Percentiles rank a stretch among this genome's conserved stretches.
phyloP scores from a whole-genome alignment of 2,797 vertebrate genomes.

The Columba guinea region DNA sequence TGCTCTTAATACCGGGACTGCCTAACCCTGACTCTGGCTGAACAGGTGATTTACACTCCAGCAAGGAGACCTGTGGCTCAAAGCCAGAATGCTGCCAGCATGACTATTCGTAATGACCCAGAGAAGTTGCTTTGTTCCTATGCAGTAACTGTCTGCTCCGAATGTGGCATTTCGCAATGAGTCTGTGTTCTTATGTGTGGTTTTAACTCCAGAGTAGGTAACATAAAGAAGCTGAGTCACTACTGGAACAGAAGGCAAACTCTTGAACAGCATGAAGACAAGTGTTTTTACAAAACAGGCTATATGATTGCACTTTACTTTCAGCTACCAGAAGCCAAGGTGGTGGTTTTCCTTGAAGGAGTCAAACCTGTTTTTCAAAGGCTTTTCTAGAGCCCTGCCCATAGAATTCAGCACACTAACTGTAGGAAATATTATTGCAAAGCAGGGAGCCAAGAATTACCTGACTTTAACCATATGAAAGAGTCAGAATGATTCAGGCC shows the following conservation, averaged over 20 bases:
- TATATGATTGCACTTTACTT: background rate
- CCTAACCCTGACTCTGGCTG: background rate
- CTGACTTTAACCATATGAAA: background rate
- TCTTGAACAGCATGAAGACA: background rate
- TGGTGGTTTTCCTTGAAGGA: conserved; percentile 37
- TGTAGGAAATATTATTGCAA: background rate
- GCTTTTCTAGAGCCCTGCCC: conserved; percentile 11
- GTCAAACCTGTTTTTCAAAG: conserved; percentile 58
- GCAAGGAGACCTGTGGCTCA: background rate
- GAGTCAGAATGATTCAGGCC: background rate
- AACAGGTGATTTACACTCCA: background rate
- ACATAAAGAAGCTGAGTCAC: background rate
- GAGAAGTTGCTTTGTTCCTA: background rate
- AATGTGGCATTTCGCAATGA: rapidly evolving
- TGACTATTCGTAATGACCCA: background rate
- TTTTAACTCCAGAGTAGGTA: background rate
- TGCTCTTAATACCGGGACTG: background rate
- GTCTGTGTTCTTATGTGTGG: background rate
- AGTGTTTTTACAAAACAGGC: background rate
- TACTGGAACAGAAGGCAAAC: background rate
- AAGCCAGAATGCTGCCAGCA: background rate
- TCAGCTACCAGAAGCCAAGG: background rate
- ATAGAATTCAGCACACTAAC: background rate
- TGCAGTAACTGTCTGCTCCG: background rate
- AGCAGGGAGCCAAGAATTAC: background rate